phyloP scores from a whole-genome alignment of 1,140 invertebrate species.

The Philotrypesis tridentata region DNA sequence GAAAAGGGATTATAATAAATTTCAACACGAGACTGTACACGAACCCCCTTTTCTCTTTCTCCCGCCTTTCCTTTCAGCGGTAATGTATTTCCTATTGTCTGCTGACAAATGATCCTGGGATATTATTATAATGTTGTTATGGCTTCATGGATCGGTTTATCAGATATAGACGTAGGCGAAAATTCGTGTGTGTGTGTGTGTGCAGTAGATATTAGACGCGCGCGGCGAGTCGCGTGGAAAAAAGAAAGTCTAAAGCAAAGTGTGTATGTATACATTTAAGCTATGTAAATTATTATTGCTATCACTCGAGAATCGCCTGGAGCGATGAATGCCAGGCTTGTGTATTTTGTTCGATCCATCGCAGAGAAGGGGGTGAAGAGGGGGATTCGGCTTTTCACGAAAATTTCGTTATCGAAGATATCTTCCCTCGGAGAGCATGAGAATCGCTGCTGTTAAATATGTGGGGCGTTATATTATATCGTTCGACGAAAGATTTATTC shows the following conservation, averaged over 20 bases:
- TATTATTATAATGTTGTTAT: slow-evolving; percentile 37
- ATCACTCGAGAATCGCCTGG: slow-evolving; percentile 4
- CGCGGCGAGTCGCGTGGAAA: too few relatives aligned
- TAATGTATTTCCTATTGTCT: slow-evolving; percentile 45
- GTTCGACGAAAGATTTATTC: too few relatives aligned
- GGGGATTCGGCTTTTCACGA: too few relatives aligned
- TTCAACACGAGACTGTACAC: background rate
- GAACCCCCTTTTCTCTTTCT: background rate
- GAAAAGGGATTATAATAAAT: slow-evolving; percentile 39
- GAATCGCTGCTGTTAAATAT: background rate
- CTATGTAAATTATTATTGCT: slow-evolving; percentile 41
- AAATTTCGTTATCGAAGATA: too few relatives aligned
- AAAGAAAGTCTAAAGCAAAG: too few relatives aligned
- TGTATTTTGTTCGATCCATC: too few relatives aligned
- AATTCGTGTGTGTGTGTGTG: background rate
- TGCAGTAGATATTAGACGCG: background rate
- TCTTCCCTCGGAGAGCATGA: background rate
- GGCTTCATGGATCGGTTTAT: slow-evolving; percentile 24
- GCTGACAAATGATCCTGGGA: slow-evolving; percentile 31
- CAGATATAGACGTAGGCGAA: slow-evolving; percentile 22
- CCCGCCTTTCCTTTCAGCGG: background rate
- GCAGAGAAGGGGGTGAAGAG: too few relatives aligned
- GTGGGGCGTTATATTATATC: too few relatives aligned
- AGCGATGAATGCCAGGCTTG: background rate
- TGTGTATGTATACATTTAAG: background rate